A percentile compares a stretch with the other conserved stretches of the same genome.
These are phyloP conservation scores for Silurus lanzhouensis DNA, from an alignment of 2,797 vertebrate species.

Conservation along the genomic window DNA sequence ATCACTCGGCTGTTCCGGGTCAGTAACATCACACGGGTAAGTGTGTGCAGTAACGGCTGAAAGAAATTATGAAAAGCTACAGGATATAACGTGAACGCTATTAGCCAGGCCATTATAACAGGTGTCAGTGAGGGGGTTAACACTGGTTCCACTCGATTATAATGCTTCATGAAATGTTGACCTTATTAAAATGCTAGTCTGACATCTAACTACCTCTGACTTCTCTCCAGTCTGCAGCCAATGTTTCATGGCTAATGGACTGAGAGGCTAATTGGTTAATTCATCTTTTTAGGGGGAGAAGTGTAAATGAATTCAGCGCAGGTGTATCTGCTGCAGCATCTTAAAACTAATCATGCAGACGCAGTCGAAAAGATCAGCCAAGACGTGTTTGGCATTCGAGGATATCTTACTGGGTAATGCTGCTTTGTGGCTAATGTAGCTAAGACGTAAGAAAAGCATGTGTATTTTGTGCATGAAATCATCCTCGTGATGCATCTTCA, in stretches of 20 bases:
- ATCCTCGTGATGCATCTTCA: neutral
- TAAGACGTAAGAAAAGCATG: neutral
- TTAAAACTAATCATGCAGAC: constrained; percentile 37
- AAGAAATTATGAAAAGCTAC: neutral
- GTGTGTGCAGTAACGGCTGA: constrained; percentile 22
- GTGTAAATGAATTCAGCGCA: constrained; percentile 32
- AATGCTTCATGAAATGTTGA: constrained; percentile 37
- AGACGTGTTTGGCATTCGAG: constrained; percentile 6
- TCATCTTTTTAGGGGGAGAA: constrained; percentile 41
- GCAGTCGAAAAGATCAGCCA: neutral
- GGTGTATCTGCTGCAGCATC: constrained; percentile 29
- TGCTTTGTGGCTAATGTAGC: neutral
- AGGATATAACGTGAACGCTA: neutral
- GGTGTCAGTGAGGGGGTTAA: constrained; percentile 27
- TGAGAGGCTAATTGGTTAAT: constrained; percentile 50
- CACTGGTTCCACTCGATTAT: constrained; percentile 34
- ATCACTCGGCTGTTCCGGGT: constrained; percentile 91
- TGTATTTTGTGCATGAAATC: neutral
- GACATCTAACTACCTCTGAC: constrained; percentile 30
- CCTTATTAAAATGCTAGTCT: constrained; percentile 27
- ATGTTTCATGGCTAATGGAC: constrained; percentile 40
- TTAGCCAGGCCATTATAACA: constrained; percentile 14
- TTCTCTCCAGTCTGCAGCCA: constrained; percentile 25
- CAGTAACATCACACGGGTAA: constrained; percentile 90
- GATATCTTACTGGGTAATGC: neutral